Conservation (phyloP, 2,888 invertebrate species). For the Linyphia triangularis region DNA sequence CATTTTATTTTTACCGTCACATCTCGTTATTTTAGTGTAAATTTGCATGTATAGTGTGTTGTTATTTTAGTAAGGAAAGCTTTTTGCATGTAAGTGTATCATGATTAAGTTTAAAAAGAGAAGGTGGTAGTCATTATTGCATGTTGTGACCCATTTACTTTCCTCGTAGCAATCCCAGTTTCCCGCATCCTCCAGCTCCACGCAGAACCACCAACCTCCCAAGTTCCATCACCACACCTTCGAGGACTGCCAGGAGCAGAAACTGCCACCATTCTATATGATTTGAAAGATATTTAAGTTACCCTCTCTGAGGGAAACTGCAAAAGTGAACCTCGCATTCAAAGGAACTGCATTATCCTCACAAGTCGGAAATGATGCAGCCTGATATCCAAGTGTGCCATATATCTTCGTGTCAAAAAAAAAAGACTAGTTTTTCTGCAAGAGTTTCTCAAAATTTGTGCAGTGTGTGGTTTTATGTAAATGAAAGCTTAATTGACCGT, state of each 20-base stretch:
- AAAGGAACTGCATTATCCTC: not conserved
- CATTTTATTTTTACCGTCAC: too few species aligned
- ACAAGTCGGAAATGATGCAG: not conserved
- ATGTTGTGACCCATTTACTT: constrained; percentile 70
- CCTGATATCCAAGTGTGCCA: not conserved
- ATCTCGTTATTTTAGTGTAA: too few species aligned
- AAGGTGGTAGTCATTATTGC: constrained; percentile 72
- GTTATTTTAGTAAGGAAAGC: too few species aligned
- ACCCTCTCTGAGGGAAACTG: too few species aligned
- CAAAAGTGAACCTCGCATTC: not conserved
- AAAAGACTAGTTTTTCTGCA: not conserved
- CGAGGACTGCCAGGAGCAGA: constrained; percentile 62
- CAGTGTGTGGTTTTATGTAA: constrained; percentile 4
- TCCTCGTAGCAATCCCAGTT: constrained; percentile 67
- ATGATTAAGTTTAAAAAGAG: constrained; percentile 61
- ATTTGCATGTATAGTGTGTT: not conserved
- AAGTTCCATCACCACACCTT: constrained; percentile 68
- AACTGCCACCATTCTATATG: constrained; percentile 68
- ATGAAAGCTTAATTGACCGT: constrained; percentile 7
- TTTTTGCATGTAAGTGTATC: too few species aligned
- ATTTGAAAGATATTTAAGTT: constrained; percentile 25
- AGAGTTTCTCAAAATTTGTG: constrained; percentile 2
- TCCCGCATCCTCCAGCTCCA: constrained; percentile 60
- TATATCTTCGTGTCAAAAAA: not conserved
- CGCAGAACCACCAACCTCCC: constrained; percentile 53